Evolutionary conservation across 2,888 invertebrate species (phyloP), one percentile per base, ranked within the genome.

Genomic region (Gortyna flavago): DNA sequence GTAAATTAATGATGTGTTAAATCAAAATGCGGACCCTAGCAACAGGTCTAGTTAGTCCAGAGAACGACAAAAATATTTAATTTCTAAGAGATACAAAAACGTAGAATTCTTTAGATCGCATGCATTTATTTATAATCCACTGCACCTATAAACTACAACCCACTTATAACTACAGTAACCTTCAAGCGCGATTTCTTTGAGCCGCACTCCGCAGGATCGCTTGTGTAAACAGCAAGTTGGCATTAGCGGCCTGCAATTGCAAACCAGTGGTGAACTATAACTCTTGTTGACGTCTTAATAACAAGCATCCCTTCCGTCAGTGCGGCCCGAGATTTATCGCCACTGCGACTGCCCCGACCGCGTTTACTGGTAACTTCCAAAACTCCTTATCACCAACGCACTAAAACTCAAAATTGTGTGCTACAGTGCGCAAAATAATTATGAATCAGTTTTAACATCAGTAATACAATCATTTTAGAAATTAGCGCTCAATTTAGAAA

Each of bases 281-380:
- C 89, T 93, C 91, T 89, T 81, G 88, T 86, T 90, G 92, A 92
- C 90, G 89, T 91, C 90, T 92, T 93, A 92, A 93, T 93, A 92
- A 91, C 90, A 87, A 89, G 86, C 87, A 87, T 87, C 87, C 89
- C 89, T 90, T 90, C 91, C 87, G 88, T 89, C 89, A 90, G 90
- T 74, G 70, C 79, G 64, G 38, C 72, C 29, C 11, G 51, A 88
- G 91, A 93, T 92, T 92, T 92, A 93, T 92, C 80, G 87, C 84
- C 80, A 79, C 68, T 65, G 81, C 66, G 74, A 79, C 75, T 81
- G 44, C 64, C 59, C 68, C 62, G 62, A 69, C 75, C 61, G 59
- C 78, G 29, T 65, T 82, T 75, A 80, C 83, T 61, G 64, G 35
- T 68, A 68, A 74, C 78, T 75, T 62, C 79, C 76, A 77, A 84